A percentile compares a stretch with the other conserved stretches of the same genome.
These are phyloP conservation scores for Drosophila oshimai DNA, from an alignment of 1,140 invertebrate genomes.

Conservation along the genomic window DNA sequence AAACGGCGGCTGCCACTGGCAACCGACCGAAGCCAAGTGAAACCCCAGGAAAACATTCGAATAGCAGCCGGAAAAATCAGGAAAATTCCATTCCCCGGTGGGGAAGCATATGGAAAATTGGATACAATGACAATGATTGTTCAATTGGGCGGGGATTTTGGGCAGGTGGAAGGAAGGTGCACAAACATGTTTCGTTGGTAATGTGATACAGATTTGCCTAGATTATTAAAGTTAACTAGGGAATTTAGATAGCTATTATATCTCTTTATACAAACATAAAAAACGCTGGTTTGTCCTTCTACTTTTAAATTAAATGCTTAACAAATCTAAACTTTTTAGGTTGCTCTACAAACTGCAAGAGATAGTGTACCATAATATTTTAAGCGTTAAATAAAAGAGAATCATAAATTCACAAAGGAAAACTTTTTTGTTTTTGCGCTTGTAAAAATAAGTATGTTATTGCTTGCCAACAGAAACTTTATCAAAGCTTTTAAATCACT, in stretches of 20 bases:
- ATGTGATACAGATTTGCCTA: slow-evolving; percentile 30
- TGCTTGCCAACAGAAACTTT: background rate
- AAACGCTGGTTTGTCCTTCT: no score
- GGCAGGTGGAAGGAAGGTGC: background rate
- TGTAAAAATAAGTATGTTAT: no score
- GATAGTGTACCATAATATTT: no score
- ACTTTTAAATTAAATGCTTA: no score
- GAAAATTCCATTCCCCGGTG: slow-evolving; percentile 6
- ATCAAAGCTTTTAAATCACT: background rate
- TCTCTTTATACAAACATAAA: no score
- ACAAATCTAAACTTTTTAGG: no score
- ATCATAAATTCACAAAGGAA: background rate
- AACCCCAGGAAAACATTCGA: slow-evolving; percentile 26
- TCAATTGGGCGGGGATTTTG: slow-evolving; percentile 1
- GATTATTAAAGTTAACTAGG: slow-evolving; percentile 13
- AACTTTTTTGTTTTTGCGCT: background rate
- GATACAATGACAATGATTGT: slow-evolving; percentile 38
- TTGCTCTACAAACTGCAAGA: no score
- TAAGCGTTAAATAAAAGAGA: no score
- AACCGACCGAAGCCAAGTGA: slow-evolving; percentile 50
- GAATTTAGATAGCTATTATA: no score
- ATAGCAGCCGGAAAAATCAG: slow-evolving; percentile 3
- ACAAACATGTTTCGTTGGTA: slow-evolving; percentile 1
- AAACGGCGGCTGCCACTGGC: slow-evolving; percentile 65
- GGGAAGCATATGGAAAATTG: slow-evolving; percentile 25